These are phyloP conservation scores for Lerema accius DNA, from an alignment of 1,140 invertebrate species.

Conservation along the genomic window DNA sequence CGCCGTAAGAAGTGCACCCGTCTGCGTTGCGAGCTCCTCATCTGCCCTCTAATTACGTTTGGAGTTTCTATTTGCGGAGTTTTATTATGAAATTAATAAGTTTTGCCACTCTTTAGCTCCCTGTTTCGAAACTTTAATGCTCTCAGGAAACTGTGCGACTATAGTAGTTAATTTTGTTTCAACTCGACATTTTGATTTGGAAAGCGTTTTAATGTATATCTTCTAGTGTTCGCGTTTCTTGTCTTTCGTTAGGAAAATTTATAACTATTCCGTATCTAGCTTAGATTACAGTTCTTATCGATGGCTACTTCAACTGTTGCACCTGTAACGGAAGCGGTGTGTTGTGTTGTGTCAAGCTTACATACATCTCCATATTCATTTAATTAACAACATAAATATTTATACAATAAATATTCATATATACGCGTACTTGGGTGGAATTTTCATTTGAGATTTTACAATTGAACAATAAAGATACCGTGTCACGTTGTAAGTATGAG, in stretches of 20 bases:
- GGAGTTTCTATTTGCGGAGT: conserved; percentile 51
- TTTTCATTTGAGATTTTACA: not conserved
- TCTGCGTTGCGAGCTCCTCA: conserved; percentile 59
- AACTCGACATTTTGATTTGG: conserved; percentile 24
- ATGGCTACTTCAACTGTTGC: not conserved
- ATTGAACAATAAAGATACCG: not conserved
- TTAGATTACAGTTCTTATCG: not conserved
- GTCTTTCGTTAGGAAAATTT: too few relatives aligned
- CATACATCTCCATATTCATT: not conserved
- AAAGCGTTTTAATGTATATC: conserved; percentile 11
- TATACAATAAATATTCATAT: not conserved
- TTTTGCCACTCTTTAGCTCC: conserved; percentile 35
- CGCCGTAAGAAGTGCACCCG: conserved; percentile 71
- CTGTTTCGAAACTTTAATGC: conserved; percentile 29
- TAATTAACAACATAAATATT: not conserved
- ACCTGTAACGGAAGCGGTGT: not conserved
- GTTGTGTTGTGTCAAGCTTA: not conserved
- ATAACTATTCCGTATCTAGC: not conserved
- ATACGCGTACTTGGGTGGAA: not conserved
- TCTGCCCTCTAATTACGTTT: conserved; percentile 71
- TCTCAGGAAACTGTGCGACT: conserved; percentile 19
- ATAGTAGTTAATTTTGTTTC: conserved; percentile 24
- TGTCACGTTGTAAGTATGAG: conserved; percentile 13
- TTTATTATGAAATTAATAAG: conserved; percentile 53
- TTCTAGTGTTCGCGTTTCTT: not conserved